Evolutionary conservation across 2,888 invertebrate genomes (phyloP), one percentile per base, ranked within the genome.

Genomic region (Ditylenchus weischeri): DNA sequence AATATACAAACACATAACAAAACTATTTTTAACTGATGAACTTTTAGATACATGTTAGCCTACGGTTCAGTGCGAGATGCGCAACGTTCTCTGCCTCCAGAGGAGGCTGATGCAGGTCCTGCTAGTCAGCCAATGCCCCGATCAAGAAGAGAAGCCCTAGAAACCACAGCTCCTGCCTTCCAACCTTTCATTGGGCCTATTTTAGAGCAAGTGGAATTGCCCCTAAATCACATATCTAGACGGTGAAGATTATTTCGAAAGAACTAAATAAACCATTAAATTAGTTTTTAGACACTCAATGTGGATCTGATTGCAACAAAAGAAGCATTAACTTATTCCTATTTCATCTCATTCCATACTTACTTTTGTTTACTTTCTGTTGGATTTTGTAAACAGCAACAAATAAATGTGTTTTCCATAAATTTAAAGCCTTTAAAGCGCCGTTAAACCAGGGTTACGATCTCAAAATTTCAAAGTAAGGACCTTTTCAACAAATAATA

Each of bases 21-120:
- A 29, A 18, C 15, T n/a, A 61, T 38, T 38, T 6, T 1, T 23
- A 2, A 43, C 47, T 23, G 48, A 21, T 21, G 10, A 62, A n/a
- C 15, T 15, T 50, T 50, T 50, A 73, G 73, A 29, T 75, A 69
- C 66, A 76, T 75, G 74, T 50, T 76, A 54, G 76, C 75, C 19
- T 75, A 75, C 36, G 75, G 59, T 10, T 76, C 75, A 19, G 71
- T 71, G 0, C 69, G 69, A n/a, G 70, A 75, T 58, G 75, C 57
- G 19, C 57, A 62, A 2, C 54, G 54, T 54, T 54, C 54, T 18
- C 29, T 54, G n/a, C 21, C 54, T 23, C 54, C 54, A 21, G 29
- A 21, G 29, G 23, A 21, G 15, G 11, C 21, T 23, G 54, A 54
- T 54, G 54, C 11, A 15, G 29, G 15, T 23, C 29, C 54, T 23